Evolutionary conservation across 1,140 invertebrate genomes (phyloP), one percentile per base, ranked within the genome.

Genomic region (Sycophila sp.): DNA sequence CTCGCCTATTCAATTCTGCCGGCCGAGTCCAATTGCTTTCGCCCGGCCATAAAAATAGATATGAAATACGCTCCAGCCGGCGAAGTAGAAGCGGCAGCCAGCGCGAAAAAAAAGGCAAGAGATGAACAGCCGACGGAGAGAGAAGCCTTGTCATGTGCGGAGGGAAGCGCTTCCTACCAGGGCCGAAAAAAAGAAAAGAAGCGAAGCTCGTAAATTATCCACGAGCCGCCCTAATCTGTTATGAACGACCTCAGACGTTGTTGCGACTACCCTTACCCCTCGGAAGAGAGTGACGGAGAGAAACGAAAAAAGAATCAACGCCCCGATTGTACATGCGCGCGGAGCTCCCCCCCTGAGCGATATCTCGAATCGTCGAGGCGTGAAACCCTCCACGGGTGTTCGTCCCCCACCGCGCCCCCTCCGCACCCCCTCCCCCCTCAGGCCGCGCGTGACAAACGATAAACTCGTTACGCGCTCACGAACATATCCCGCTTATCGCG

Each of bases 401-500:
- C n/a, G n/a, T 75, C 60, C 47, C 47, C 42, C 69, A 10, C 1
- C 24, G 2, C 15, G 28, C 15, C 8, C 42, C 0, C 62, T 69
- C 73, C 24, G 59, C n/a, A n/a, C n/a, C n/a, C n/a, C n/a, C n/a
- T n/a, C n/a, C n/a, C n/a, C n/a, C n/a, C n/a, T n/a, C n/a, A n/a
- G n/a, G 17, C 67, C 49, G 51, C 32, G 38, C 38, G 45, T 40
- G 58, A 69, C 67, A 60, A 73, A 69, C 79, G 81, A 83, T 84
- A 83, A 84, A 83, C 83, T 85, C 81, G 82, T 84, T 84, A 85
- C 78, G 82, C 76, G 76, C 71, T 74, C 17, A 13, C 28, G 51
- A 15, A 30, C 28, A 79, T 79, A 81, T 82, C 79, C 76, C 80
- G 81, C 81, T 85, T 83, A 83, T 85, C 81, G 76, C 78, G 81